Conservation (phyloP, 2,888 invertebrate species). For the Margaritifera margaritifera region DNA sequence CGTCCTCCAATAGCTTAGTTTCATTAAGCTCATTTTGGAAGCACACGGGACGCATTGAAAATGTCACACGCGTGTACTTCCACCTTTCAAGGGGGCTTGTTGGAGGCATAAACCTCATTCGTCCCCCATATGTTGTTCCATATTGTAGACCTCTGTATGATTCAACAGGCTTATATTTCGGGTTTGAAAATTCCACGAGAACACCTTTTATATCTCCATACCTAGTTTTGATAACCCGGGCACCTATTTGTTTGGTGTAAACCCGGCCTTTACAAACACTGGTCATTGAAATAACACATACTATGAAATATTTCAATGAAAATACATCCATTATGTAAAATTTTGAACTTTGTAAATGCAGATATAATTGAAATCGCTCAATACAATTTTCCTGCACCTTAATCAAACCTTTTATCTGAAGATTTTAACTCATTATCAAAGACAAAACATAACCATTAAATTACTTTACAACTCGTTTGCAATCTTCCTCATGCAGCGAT, state of each 20-base stretch:
- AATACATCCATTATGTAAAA: too few species aligned
- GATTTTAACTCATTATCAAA: too few species aligned
- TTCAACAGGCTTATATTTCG: slow-evolving; percentile 79
- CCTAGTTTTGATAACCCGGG: slow-evolving; percentile 82
- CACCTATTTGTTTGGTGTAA: slow-evolving; percentile 14
- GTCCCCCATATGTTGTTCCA: slow-evolving; percentile 90
- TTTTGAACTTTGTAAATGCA: too few species aligned
- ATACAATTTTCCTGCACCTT: too few species aligned
- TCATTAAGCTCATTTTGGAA: slow-evolving; percentile 86
- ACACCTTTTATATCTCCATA: slow-evolving; percentile 88
- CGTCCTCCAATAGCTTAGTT: slow-evolving; percentile 79
- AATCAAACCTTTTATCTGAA: too few species aligned
- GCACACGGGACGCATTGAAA: slow-evolving; percentile 86
- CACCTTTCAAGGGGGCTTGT: slow-evolving; percentile 87
- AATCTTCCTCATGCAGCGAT: too few species aligned
- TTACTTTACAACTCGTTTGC: too few species aligned
- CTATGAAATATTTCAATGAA: too few species aligned
- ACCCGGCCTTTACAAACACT: too few species aligned
- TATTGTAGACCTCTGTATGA: slow-evolving; percentile 92
- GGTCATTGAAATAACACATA: too few species aligned
- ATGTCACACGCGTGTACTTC: slow-evolving; percentile 83
- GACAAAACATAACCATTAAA: too few species aligned
- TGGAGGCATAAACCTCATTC: slow-evolving; percentile 94
- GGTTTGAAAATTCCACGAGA: slow-evolving; percentile 37
- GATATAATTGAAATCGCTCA: too few species aligned